A percentile compares a stretch with the other conserved stretches of the same genome.
These are phyloP conservation scores for Drosophila koepferae DNA, from an alignment of 2,888 invertebrate genomes.

Conservation along the genomic window DNA sequence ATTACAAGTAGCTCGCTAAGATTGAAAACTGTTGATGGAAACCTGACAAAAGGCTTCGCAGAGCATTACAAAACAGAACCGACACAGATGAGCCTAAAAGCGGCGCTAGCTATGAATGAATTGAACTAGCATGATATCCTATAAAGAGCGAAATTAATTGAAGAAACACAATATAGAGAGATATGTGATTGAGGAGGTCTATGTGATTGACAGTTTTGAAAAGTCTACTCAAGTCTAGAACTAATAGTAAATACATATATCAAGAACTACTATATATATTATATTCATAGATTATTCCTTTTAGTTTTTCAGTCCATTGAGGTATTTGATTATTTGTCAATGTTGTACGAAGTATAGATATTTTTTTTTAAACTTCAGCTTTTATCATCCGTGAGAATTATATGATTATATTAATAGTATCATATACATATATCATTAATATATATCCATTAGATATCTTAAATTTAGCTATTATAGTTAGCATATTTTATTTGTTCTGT, in stretches of 20 bases:
- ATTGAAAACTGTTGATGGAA: conserved; percentile 65
- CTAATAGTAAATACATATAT: neutral
- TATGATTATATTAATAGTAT: too few species aligned
- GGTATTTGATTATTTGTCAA: neutral
- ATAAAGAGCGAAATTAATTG: neutral
- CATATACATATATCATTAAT: too few species aligned
- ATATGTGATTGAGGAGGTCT: too few species aligned
- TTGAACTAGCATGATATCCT: conserved; percentile 2
- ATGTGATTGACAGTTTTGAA: neutral
- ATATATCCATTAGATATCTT: too few species aligned
- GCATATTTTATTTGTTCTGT: too few species aligned
- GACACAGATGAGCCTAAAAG: conserved; percentile 3
- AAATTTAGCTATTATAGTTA: too few species aligned
- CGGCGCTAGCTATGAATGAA: neutral
- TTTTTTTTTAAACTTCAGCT: too few species aligned
- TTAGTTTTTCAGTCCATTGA: neutral
- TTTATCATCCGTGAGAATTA: neutral
- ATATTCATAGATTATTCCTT: neutral
- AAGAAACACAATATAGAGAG: neutral
- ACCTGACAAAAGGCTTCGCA: conserved; percentile 40
- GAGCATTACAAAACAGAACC: neutral
- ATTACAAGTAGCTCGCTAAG: conserved; percentile 70
- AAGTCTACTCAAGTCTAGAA: neutral
- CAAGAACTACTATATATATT: neutral
- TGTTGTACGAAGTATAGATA: neutral